Base-by-base conservation (phyloP, 1,140 invertebrate genomes). In the Saccostrea cuccullata region DNA sequence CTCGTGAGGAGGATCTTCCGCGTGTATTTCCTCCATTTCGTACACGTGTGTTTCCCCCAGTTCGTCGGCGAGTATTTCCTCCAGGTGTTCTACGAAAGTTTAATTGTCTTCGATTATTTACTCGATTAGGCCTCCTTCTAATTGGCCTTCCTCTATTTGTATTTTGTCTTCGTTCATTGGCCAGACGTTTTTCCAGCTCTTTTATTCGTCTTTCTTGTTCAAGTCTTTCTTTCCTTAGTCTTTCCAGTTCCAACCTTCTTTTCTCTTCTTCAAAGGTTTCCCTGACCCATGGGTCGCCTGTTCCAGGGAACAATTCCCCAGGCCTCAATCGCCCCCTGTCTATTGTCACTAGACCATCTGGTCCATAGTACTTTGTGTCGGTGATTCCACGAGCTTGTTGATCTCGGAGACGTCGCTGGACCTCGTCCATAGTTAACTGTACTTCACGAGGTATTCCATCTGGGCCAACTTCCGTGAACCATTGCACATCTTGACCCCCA, bases 361-460 rank as follows among this genome's bases (percentile, higher is more conserved):
- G 13, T 30, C 26, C 70, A 15, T 77, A 30, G 26, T 77, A 77
- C 26, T 15, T 77, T 36, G 26, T 77, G 13, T 36, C 70, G 11
- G 70, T 77, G 8, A 77, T 36, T 12, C 70, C 70, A 2, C 30
- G 23, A 26, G 30, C 23, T 77, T 77, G 23, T 36, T 12, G 12
- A 11, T 77, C 70, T 26, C 70, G 70, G 5, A 77, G 23, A 77
- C 70, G 70, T 15, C 70, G 23, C 13, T 77, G 23, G 15, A 77
- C 30, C 15, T 77, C 70, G 70, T 23, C 70, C 70, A 23, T 12
- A 13, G 70, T 77, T 26, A 77, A 15, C 26, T 77, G 70, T 30
- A 77, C 70, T 30, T 77, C 70, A 17, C 70, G 70, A 15, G 70
- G 23, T 13, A 77, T 26, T 77, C 70, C 70, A 30, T 77, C 70